phyloP scores from a whole-genome alignment of 1,140 invertebrate genomes.

The Drosophila hydei region DNA sequence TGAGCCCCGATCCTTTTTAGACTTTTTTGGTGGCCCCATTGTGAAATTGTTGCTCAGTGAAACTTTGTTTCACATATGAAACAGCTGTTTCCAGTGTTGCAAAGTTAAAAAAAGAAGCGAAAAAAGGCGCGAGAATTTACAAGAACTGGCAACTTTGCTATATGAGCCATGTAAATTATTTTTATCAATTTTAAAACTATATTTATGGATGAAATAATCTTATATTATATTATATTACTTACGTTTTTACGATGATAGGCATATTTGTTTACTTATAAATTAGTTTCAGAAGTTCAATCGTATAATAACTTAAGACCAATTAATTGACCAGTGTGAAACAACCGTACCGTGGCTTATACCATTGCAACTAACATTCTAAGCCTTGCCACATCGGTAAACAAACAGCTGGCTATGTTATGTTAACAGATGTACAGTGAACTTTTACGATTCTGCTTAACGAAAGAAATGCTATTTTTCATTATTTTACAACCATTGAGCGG shows the following conservation, averaged over 20 bases:
- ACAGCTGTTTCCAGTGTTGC: constrained; percentile 44
- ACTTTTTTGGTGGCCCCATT: constrained; percentile 83
- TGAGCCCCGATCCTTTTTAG: constrained; percentile 70
- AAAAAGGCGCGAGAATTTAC: constrained; percentile 36
- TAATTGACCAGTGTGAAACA: not conserved
- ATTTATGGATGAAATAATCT: not conserved
- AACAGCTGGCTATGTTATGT: not conserved
- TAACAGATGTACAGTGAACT: constrained; percentile 1
- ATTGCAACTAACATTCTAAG: not conserved
- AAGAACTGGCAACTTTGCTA: not conserved
- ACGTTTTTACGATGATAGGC: constrained; percentile 78
- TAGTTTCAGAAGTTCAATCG: not conserved
- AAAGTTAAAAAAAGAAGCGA: constrained; percentile 7
- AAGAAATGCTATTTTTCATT: no score
- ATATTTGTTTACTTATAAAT: constrained; percentile 28
- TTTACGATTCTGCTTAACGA: not conserved
- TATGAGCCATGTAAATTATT: not conserved
- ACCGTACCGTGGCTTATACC: not conserved
- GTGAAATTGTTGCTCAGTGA: constrained; percentile 17
- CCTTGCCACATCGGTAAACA: constrained; percentile 18
- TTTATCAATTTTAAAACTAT: not conserved
- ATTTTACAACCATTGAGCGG: not conserved
- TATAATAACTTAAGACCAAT: no score
- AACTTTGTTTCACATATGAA: constrained; percentile 21
- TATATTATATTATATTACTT: constrained; percentile 40